Conservation (phyloP, 2,797 vertebrate species). For the Coccyzus lansbergi region DNA sequence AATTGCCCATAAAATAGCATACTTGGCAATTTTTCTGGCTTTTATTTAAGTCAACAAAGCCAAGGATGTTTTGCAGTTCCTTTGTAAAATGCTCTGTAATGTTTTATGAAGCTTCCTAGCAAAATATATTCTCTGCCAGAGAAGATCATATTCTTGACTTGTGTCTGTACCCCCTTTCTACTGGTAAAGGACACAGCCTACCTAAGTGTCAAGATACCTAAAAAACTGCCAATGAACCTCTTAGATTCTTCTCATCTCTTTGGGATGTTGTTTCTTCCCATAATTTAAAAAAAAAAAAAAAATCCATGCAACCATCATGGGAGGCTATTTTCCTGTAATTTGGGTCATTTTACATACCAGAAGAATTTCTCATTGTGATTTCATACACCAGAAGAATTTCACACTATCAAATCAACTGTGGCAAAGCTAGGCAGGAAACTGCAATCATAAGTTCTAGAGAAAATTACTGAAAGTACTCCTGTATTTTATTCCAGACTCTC, state of each 20-base stretch:
- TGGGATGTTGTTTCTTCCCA: not conserved
- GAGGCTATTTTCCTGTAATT: not conserved
- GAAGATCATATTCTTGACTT: not conserved
- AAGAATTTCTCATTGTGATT: not conserved
- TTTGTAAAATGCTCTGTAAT: not conserved
- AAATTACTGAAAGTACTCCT: not conserved
- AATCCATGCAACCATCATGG: not conserved
- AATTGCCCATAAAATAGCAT: not conserved
- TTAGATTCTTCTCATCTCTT: not conserved
- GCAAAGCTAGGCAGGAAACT: not conserved
- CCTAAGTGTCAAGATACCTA: not conserved
- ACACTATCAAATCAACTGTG: not conserved
- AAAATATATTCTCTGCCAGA: not conserved
- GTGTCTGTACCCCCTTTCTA: not conserved
- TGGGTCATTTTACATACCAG: not conserved
- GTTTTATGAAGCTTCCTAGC: not conserved
- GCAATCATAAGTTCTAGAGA: not conserved
- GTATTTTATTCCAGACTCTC: not conserved
- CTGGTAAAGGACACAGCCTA: not conserved
- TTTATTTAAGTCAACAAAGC: not conserved
- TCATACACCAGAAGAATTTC: not conserved
- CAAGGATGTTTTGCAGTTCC: not conserved
- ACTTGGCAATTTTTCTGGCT: not conserved
- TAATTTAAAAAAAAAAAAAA: not conserved
- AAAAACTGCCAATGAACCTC: not conserved